A percentile compares a stretch with the other conserved stretches of the same genome.
Evolutionary conservation across 2,888 invertebrate genomes (phyloP).

Genomic region (Phlogophora meticulosa): DNA sequence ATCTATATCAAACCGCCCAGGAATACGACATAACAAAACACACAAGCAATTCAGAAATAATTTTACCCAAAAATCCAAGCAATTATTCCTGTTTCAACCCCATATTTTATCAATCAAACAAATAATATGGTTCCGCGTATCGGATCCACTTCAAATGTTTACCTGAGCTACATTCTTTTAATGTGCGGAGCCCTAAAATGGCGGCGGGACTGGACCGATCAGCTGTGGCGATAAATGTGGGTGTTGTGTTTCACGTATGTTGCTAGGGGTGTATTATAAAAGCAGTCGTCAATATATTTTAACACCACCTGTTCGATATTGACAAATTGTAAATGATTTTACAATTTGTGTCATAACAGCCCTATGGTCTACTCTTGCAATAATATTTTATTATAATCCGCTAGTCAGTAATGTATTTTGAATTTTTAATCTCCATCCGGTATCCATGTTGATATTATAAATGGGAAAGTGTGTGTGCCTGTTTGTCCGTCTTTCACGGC

Average conservation of each 20-base stretch:
- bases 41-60: conserved; percentile 3
- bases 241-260: conserved; percentile 57
- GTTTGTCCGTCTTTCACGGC: no score
- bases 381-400: no score
- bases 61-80: conserved; percentile 27
- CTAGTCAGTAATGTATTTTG: no score
- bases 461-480: no score
- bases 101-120: conserved; percentile 59
- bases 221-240: conserved; percentile 62
- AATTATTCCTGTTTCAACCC: conserved; percentile 39
- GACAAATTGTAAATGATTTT: no score
- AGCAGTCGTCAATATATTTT: neutral
- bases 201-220: conserved; percentile 57
- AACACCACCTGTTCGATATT: no score
- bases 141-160: conserved; percentile 61
- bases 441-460: no score
- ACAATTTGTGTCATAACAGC: no score
- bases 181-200: conserved; percentile 56
- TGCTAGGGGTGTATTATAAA: conserved; percentile 44
- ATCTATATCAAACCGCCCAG: conserved; percentile 27
- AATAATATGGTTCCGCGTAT: conserved; percentile 42
- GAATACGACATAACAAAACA: conserved; percentile 12
- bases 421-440: no score
- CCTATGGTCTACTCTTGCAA: no score
- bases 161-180: conserved; percentile 59